phyloP scores from a whole-genome alignment of 2,113 vertebrate genomes.

The Centropus bengalensis region DNA sequence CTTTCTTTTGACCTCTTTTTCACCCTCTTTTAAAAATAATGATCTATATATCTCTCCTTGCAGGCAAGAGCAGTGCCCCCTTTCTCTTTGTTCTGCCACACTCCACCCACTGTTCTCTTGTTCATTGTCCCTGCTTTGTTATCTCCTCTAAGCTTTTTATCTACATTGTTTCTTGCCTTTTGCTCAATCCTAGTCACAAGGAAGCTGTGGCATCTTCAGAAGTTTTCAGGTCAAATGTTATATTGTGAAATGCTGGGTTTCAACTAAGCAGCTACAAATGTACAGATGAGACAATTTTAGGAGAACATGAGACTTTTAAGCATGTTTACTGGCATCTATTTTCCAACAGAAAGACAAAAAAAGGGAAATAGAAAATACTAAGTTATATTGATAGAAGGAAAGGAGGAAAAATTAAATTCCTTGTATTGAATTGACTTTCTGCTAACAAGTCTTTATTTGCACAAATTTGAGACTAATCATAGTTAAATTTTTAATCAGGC shows the following conservation, averaged over 20 bases:
- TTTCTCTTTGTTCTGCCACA: not conserved
- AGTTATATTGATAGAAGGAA: not conserved
- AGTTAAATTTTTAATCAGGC: not conserved
- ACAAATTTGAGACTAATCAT: not conserved
- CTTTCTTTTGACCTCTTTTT: not conserved
- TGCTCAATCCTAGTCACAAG: not conserved
- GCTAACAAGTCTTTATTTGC: not conserved
- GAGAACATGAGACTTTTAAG: not conserved
- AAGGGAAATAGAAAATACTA: not conserved
- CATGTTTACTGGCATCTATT: not conserved
- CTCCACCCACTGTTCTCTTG: not conserved
- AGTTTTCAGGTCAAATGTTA: not conserved
- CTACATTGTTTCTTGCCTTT: not conserved
- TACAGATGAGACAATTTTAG: not conserved
- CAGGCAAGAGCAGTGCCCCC: not conserved
- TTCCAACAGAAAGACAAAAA: not conserved
- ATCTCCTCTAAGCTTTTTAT: not conserved
- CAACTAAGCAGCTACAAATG: not conserved
- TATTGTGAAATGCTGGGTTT: not conserved
- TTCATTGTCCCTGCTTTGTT: not conserved
- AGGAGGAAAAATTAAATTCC: not conserved
- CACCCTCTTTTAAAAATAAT: constrained; percentile 17
- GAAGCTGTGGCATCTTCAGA: not conserved
- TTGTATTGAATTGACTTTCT: not conserved
- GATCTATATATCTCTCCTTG: not conserved